These are phyloP conservation scores for Sphaeridia pumilis DNA, from an alignment of 2,888 invertebrate genomes.

Conservation along the genomic window DNA sequence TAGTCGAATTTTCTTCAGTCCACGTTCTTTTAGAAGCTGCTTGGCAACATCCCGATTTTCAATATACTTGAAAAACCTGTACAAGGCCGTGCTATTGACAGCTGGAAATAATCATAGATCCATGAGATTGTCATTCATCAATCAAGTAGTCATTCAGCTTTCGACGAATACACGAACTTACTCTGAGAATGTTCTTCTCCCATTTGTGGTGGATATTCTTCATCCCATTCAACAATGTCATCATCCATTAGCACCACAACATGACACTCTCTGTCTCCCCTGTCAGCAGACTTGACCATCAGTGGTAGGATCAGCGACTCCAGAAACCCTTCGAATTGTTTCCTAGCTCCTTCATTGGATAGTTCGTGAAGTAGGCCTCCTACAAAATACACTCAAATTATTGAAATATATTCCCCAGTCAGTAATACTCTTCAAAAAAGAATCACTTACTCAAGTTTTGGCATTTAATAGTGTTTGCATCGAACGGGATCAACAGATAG, in stretches of 20 bases:
- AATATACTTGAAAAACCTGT: constrained; percentile 98
- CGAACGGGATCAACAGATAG: constrained; percentile 94
- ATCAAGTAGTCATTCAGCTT: too few relatives aligned
- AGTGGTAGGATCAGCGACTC: constrained; percentile 89
- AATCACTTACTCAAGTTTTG: constrained; percentile 75
- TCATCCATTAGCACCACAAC: constrained; percentile 93
- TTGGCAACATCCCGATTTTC: constrained; percentile 99
- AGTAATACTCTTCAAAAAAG: background rate
- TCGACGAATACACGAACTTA: constrained; percentile 40
- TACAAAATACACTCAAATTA: constrained; percentile 37
- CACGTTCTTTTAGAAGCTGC: constrained; percentile 95
- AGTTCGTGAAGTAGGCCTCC: constrained; percentile 92
- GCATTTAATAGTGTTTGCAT: constrained; percentile 87
- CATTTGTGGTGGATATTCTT: constrained; percentile 98
- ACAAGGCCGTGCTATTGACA: constrained; percentile 87
- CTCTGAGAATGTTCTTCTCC: constrained; percentile 98
- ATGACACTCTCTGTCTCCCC: constrained; percentile 96
- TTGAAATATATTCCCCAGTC: background rate
- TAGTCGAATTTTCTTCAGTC: constrained; percentile 93
- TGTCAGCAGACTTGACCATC: constrained; percentile 86
- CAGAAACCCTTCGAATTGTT: constrained; percentile 91
- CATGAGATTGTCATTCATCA: too few relatives aligned
- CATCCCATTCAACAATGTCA: constrained; percentile 95
- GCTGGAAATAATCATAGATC: constrained; percentile 49
- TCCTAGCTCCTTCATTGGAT: constrained; percentile 97